phyloP scores from a whole-genome alignment of 2,113 vertebrate species.

The Ctenomys sociabilis region DNA sequence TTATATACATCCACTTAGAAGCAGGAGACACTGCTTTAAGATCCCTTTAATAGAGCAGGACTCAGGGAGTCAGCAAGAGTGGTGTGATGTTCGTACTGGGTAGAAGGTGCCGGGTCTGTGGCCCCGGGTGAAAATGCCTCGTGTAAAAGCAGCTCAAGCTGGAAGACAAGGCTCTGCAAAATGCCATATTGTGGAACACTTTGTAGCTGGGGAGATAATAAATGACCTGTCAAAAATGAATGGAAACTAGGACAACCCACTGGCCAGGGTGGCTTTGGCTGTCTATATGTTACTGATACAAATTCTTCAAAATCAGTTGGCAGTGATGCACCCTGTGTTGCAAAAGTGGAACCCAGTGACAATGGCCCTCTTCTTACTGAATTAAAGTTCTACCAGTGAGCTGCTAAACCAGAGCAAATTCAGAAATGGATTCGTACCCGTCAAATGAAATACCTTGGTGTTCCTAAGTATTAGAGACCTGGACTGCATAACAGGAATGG shows the following conservation, averaged over 20 bases:
- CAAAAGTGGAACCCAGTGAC: conserved; percentile 91
- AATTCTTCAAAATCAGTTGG: too few relatives aligned
- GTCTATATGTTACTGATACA: conserved; percentile 89
- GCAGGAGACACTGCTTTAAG: background rate
- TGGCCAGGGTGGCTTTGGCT: conserved; percentile 96
- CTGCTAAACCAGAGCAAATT: conserved; percentile 96
- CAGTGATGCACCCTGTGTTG: too few relatives aligned
- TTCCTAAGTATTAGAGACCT: conserved; percentile 96
- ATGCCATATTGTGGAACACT: conserved; percentile 93
- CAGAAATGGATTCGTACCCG: conserved; percentile 92
- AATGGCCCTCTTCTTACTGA: conserved; percentile 98
- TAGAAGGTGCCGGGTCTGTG: background rate
- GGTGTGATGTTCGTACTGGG: background rate
- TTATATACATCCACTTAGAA: background rate
- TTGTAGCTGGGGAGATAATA: conserved; percentile 92
- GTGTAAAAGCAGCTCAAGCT: conserved; percentile 84
- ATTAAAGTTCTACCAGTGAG: conserved; percentile 97
- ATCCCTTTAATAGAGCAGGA: too few relatives aligned
- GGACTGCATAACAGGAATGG: conserved; percentile 94
- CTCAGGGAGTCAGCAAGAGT: too few relatives aligned
- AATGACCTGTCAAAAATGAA: conserved; percentile 91
- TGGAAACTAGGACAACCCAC: conserved; percentile 94
- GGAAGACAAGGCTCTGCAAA: conserved; percentile 90
- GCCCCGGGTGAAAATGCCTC: conserved; percentile 89
- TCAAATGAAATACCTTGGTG: conserved; percentile 93